Base-by-base conservation (phyloP, 2,888 invertebrate species). In the Hypercompe scribonia region DNA sequence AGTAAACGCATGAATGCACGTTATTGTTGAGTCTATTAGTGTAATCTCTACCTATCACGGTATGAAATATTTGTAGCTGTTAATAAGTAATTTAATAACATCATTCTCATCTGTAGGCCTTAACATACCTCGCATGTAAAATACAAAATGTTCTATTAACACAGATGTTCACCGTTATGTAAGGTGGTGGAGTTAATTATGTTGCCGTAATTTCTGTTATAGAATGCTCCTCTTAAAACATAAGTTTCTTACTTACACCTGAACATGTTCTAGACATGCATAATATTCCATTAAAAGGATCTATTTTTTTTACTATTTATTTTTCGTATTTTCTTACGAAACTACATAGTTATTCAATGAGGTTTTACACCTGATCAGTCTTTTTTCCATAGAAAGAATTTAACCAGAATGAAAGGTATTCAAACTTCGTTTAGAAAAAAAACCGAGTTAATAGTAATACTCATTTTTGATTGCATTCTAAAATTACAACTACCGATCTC, bases 111-210 rank as follows among this genome's bases (percentile, higher is more conserved):
- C n/a, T n/a, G 67, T 78, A 71, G 71, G 77, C 79, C 24, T 81
- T 79, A 76, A 81, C 81, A 86, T 85, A 81, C 79, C 82, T 81
- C 74, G 71, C 81, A 81, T 88, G 84, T 84, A 82, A 82, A 80
- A 86, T 85, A 89, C 86, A 88, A 89, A 89, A 87, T 84, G 88
- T 87, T 88, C 89, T 88, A 92, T 93, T 94, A 93, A 94, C 94
- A 94, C 92, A 94, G 92, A 93, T 94, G 93, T 88, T 91, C 92
- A 92, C 81, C 81, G 86, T 94, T 94, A 93, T 89, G 88, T 91
- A 94, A 94, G 84, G 80, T 82, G 81, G 79, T 83, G 82, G 82
- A 81, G 83, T 86, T 91, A 91, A 91, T 92, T 92, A 89, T 84
- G 84, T 92, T 70, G 90, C 90, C 89, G 89, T 87, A 89, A 90